Percentiles rank a stretch among this genome's conserved stretches.
Conservation (phyloP, 1,140 invertebrate species). For the Aplysia californica region DNA sequence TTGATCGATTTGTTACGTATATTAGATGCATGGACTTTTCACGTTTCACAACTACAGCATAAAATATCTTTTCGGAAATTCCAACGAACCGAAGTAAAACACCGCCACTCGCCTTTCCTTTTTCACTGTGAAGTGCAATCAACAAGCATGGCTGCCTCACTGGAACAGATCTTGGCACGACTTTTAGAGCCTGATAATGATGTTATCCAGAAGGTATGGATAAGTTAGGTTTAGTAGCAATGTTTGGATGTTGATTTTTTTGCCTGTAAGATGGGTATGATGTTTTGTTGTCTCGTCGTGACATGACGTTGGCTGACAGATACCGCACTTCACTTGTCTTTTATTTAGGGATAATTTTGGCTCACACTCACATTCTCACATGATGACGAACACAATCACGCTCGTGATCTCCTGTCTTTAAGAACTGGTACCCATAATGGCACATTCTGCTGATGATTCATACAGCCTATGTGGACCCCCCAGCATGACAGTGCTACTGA, state of each 20-base stretch:
- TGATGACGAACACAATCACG: neutral
- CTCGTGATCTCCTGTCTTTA: no score
- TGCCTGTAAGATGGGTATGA: neutral
- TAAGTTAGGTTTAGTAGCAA: neutral
- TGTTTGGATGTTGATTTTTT: neutral
- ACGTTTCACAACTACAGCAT: no score
- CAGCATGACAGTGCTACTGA: no score
- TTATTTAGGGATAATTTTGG: neutral
- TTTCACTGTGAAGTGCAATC: neutral
- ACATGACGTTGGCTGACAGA: neutral
- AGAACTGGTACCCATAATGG: no score
- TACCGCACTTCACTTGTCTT: neutral
- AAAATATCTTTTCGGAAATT: no score
- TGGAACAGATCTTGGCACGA: slow-evolving; percentile 46
- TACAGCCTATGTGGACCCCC: no score
- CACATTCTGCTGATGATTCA: no score
- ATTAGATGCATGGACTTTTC: neutral
- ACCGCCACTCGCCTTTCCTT: slow-evolving; percentile 6
- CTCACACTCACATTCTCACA: neutral
- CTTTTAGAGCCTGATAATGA: slow-evolving; percentile 50
- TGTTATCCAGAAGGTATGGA: slow-evolving; percentile 50
- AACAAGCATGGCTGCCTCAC: slow-evolving; percentile 43
- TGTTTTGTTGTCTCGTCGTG: neutral
- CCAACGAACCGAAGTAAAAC: neutral
- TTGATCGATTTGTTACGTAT: neutral